Base-by-base conservation (phyloP, 2,113 vertebrate genomes). In the Ageneiosus marmoratus region DNA sequence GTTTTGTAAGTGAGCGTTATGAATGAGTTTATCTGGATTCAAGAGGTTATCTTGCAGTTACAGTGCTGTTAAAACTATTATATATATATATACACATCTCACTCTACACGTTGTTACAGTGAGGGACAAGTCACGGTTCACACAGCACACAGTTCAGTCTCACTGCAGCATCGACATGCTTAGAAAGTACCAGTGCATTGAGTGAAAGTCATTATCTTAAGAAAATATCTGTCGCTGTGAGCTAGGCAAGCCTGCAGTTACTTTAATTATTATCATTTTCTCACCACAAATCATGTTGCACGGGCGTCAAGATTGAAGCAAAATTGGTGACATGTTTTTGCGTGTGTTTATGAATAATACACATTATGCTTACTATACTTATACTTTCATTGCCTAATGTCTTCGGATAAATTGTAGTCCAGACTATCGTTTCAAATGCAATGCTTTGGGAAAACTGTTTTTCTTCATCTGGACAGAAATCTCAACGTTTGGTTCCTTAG, bases 371-470 rank as follows among this genome's bases (percentile, higher is more conserved):
- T 24, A 65, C 20, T 58, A 41, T 10, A 41, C 37, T 41, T 5
- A 5, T 5, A 10, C 3, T n/a, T 80, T 65, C 27, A 27, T 44
- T 56, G 65, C 65, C 51, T 80, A 67, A 80, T 80, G 20, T 53
- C 22, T 63, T 69, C 63, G 65, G 16, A 9, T 60, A 77, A 53
- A 60, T 51, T 74, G 27, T 48, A 56, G 58, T 24, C 4, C 60
- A 76, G 79, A 77, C 86, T 80, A 80, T 55, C 56, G 79, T 11
- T 81, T 78, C 56, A 65, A 79, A 51, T 46, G n/a, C 76, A 60
- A 73, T 70, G 16, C 34, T 83, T 84, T 78, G 73, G 81, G 80
- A 78, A 79, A 60, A 86, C 50, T 51, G 48, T 65, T 84, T 87
- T 37, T 37, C 67, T 82, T 34, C 62, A 81, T 87, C 69, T 62